phyloP scores from a whole-genome alignment of 2,113 vertebrate species.

The Hyperoodon ampullatus region DNA sequence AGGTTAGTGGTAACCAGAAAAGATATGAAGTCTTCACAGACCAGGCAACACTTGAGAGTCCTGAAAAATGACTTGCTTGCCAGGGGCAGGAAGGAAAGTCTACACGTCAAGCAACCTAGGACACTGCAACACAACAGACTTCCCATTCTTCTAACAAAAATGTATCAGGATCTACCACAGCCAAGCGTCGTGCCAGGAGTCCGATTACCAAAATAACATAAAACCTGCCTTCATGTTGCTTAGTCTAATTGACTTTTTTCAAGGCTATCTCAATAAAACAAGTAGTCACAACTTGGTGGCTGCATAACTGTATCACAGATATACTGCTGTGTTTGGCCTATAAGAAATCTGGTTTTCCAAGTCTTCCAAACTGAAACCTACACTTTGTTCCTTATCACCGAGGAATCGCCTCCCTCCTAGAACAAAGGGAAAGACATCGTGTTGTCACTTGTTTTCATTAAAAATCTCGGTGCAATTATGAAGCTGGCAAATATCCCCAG shows the following conservation, averaged over 20 bases:
- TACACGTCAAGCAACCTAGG: not conserved
- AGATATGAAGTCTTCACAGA: constrained; percentile 26
- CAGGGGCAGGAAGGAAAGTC: constrained; percentile 6
- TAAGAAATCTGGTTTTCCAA: constrained; percentile 29
- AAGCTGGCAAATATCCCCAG: constrained; percentile 62
- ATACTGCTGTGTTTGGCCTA: not conserved
- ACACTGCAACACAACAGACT: not conserved
- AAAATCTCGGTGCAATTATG: constrained; percentile 62
- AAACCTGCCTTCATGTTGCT: not conserved
- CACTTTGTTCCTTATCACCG: constrained; percentile 20
- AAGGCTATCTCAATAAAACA: constrained; percentile 31
- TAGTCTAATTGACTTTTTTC: not conserved
- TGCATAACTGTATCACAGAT: not conserved
- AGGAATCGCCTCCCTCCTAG: constrained; percentile 46
- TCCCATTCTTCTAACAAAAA: constrained; percentile 11
- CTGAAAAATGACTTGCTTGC: constrained; percentile 10
- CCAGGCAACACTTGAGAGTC: not conserved
- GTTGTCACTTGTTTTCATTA: constrained; percentile 60
- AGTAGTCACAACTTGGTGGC: constrained; percentile 12
- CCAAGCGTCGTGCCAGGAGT: not conserved
- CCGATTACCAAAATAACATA: constrained; percentile 22
- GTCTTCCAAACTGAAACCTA: constrained; percentile 38
- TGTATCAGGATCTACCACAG: not conserved
- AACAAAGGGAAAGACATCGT: constrained; percentile 43
- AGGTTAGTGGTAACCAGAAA: not conserved